A percentile compares a stretch with the other conserved stretches of the same genome.
phyloP scores from a whole-genome alignment of 1,140 invertebrate genomes.

The Habropoda laboriosa region DNA sequence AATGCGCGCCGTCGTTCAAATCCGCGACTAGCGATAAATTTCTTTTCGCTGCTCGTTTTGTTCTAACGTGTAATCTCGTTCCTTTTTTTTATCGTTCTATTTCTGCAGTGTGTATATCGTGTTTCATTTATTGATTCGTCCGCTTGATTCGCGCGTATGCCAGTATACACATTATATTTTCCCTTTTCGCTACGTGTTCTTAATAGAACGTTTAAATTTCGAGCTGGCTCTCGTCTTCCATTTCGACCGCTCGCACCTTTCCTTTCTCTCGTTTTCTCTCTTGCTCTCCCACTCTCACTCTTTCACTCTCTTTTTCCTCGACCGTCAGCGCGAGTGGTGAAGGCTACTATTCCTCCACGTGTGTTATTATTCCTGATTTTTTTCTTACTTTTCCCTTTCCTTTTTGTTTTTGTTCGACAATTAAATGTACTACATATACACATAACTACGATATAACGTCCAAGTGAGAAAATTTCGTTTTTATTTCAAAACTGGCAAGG shows the following conservation, averaged over 20 bases:
- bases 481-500: conserved; percentile 14
- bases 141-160: conserved; percentile 28
- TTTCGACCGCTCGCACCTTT: conserved; percentile 52
- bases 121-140: conserved; percentile 15
- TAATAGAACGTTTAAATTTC: background rate
- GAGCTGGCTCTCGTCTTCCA: conserved; percentile 55
- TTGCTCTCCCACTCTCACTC: conserved; percentile 58
- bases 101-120: conserved; percentile 7
- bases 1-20: conserved; percentile 58
- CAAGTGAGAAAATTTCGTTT: background rate
- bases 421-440: background rate
- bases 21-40: conserved; percentile 45
- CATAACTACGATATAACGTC: background rate
- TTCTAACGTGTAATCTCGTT: conserved; percentile 27
- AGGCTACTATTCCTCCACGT: background rate
- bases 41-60: conserved; percentile 1
- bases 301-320: conserved; percentile 35
- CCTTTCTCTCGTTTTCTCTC: conserved; percentile 63
- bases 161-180: conserved; percentile 8
- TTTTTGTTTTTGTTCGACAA: background rate
- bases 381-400: no score
- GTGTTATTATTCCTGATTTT: background rate
- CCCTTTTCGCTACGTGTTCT: background rate
- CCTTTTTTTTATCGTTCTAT: conserved; percentile 2
- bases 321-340: conserved; percentile 50